Evolutionary conservation across 2,888 invertebrate genomes (phyloP).

Genomic region (Furcula furcula): DNA sequence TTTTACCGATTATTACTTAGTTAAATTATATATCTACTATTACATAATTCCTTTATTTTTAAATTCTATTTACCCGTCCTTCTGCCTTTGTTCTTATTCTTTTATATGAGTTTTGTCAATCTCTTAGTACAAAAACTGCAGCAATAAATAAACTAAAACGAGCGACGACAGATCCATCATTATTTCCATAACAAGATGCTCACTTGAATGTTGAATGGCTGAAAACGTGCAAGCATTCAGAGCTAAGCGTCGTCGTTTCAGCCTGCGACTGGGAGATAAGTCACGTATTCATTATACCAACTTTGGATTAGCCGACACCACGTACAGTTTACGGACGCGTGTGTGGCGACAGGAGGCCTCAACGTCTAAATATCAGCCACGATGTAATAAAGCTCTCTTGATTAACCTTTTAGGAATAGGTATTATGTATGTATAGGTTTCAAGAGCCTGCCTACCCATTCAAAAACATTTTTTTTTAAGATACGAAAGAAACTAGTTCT

Average conservation of each 20-base stretch:
- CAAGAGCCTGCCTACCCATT: no score
- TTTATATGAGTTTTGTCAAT: no score
- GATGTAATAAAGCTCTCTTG: not conserved
- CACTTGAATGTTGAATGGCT: slow-evolving; percentile 20
- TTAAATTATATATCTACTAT: no score
- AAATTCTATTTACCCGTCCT: no score
- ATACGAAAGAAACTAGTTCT: no score
- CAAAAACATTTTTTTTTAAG: no score
- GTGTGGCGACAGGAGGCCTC: slow-evolving; percentile 2
- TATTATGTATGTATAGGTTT: no score
- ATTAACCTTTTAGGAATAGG: not conserved
- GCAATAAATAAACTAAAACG: not conserved
- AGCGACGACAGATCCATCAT: slow-evolving; percentile 1
- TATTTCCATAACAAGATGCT: slow-evolving; percentile 14
- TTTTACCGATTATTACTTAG: no score
- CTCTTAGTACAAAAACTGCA: no score
- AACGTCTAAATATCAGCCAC: not conserved
- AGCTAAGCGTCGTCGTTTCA: slow-evolving; percentile 33
- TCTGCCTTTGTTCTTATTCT: no score
- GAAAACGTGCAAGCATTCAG: slow-evolving; percentile 32
- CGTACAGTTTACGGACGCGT: slow-evolving; percentile 9
- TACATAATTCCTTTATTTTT: no score
- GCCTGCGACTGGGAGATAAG: slow-evolving; percentile 50
- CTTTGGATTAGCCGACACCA: slow-evolving; percentile 35
- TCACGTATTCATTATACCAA: slow-evolving; percentile 58